A percentile compares a stretch with the other conserved stretches of the same genome.
phyloP scores from a whole-genome alignment of 1,140 invertebrate species.

The Rhizoglyphus robini region DNA sequence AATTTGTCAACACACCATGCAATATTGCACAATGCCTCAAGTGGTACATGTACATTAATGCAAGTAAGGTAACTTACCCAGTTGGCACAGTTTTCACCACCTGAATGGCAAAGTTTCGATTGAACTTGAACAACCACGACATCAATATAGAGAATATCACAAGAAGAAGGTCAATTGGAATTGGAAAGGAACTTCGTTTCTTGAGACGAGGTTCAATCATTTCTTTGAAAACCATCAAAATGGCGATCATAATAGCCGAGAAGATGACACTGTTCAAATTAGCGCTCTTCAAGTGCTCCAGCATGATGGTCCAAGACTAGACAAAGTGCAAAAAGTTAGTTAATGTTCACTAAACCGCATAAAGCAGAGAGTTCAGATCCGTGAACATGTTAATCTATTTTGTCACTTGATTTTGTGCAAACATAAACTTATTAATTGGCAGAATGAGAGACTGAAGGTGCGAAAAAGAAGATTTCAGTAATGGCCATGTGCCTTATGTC shows the following conservation, averaged over 20 bases:
- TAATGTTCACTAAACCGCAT: neutral
- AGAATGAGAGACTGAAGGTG: no score
- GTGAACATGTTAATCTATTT: no score
- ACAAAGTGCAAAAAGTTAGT: neutral
- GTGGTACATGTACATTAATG: no score
- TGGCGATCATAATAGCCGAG: conserved; percentile 27
- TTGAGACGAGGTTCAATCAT: conserved; percentile 23
- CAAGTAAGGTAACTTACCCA: conserved; percentile 36
- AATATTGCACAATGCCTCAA: no score
- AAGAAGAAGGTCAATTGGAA: conserved; percentile 26
- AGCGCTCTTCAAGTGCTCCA: neutral
- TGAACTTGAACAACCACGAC: conserved; percentile 13
- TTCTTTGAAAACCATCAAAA: conserved; percentile 33
- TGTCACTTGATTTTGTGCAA: no score
- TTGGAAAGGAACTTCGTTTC: conserved; percentile 16
- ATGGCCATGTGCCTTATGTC: no score
- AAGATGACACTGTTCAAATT: conserved; percentile 11
- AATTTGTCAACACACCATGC: no score
- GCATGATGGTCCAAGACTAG: conserved; percentile 9
- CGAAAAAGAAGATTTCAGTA: no score
- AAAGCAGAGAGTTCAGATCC: no score
- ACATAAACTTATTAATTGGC: no score
- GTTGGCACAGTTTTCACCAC: conserved; percentile 14
- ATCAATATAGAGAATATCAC: conserved; percentile 6
- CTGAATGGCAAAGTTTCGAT: conserved; percentile 1